Conservation (phyloP, 2,797 vertebrate species). For the Acrocephalus scirpaceus region DNA sequence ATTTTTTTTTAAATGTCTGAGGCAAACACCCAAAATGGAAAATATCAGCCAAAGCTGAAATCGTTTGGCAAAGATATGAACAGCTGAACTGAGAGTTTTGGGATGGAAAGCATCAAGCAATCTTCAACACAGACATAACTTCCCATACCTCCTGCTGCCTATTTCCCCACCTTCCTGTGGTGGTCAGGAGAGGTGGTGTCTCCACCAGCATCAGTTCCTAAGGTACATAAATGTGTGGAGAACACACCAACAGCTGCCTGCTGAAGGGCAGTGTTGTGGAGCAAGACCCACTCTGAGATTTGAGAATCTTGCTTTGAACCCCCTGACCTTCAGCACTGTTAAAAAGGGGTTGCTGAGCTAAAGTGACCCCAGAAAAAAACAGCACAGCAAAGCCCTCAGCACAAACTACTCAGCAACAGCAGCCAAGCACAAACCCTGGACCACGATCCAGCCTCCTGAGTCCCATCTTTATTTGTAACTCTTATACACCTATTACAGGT, state of each 20-base stretch:
- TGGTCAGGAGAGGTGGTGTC: not conserved
- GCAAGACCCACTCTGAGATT: not conserved
- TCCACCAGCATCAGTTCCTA: not conserved
- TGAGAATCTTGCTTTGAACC: not conserved
- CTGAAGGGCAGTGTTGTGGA: not conserved
- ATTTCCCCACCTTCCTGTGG: accelerated
- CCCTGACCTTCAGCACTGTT: not conserved
- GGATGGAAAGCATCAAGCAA: conserved; percentile 5
- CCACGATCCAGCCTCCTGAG: not conserved
- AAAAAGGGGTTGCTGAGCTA: not conserved
- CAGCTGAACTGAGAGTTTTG: conserved; percentile 34
- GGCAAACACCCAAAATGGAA: conserved; percentile 55
- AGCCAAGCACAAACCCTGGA: not conserved
- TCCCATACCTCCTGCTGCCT: not conserved
- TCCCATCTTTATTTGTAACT: not conserved
- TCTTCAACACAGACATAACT: not conserved
- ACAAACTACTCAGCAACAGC: not conserved
- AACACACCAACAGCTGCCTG: not conserved
- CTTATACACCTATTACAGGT: not conserved
- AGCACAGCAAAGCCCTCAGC: not conserved
- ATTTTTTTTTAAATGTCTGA: conserved; percentile 34
- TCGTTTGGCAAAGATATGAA: conserved; percentile 49
- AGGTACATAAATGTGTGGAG: not conserved
- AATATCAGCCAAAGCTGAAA: conserved; percentile 65
- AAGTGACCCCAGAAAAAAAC: not conserved